Evolutionary conservation across 1,140 invertebrate species (phyloP).

Genomic region (Drosophila prosaltans): DNA sequence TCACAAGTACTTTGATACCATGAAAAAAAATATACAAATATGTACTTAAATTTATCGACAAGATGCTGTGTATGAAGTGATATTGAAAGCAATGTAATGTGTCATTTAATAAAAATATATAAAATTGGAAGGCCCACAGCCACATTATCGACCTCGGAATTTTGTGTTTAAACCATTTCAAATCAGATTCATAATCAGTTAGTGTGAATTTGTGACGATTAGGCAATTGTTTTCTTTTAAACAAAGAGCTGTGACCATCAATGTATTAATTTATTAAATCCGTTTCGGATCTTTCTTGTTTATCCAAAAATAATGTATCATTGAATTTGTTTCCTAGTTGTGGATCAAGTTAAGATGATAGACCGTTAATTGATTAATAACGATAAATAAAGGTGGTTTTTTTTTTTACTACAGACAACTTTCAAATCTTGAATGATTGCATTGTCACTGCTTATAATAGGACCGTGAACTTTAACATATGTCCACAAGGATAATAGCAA

Average conservation of each 20-base stretch:
- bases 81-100: neutral
- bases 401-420: neutral
- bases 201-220: neutral
- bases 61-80: neutral
- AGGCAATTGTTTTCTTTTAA: neutral
- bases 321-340: no score
- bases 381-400: no score
- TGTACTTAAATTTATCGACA: neutral
- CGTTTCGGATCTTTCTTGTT: no score
- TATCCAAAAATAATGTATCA: no score
- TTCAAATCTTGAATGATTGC: neutral
- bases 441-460: neutral
- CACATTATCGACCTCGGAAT: no score
- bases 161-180: neutral
- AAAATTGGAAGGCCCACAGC: neutral
- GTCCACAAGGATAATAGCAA: neutral
- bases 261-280: no score
- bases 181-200: neutral
- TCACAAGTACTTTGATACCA: slow-evolving; percentile 20
- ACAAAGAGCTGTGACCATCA: no score
- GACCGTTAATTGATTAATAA: no score
- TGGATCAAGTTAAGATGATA: no score
- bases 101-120: neutral
- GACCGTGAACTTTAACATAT: neutral
- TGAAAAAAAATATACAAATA: neutral